Base-by-base conservation (phyloP, 2,113 vertebrate genomes). In the Colossoma macropomum region DNA sequence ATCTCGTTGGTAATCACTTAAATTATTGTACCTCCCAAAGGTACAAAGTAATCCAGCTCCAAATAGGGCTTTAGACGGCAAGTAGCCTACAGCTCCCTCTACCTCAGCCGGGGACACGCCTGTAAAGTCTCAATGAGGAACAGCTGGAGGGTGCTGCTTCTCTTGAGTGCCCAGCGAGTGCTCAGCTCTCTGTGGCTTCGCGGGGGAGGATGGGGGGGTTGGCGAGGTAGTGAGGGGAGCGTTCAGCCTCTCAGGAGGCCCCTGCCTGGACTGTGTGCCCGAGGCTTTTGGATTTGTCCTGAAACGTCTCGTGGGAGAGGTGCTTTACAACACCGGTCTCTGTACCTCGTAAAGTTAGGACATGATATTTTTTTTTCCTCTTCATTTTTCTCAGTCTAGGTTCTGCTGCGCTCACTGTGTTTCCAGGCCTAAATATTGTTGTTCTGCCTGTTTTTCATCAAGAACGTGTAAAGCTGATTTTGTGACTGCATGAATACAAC, bases 41-140 rank as follows among this genome's bases (percentile, higher is more conserved):
- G 4, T n/a, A n/a, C 1, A 52, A 52, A 52, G 9, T 59, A 59
- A 59, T 59, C 19, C 23, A n/a, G 56, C 25, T 12, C 5, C n/a
- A 56, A 56, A 15, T 25, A 60, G 56, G 56, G 2, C 11, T 25
- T 27, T 27, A 25, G 11, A 27, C n/a, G 27, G 59, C 59, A 62
- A 27, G 23, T 62, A 23, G 23, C 25, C 10, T 0, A 27, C n/a
- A 27, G 23, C 6, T 56, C 7, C 54, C 21, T 23, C 54, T 56
- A 16, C 87, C 87, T 89, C 87, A 75, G 41, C 19, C 82, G 89
- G 92, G 90, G n/a, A 77, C 72, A 84, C 23, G 86, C 91, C 90
- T 89, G 89, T 92, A 92, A 92, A 91, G 56, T 84, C 86, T 50
- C 87, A 89, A 92, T 88, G 87, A 94, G 85, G 81, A 89, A 85